phyloP scores from a whole-genome alignment of 2,113 vertebrate species.

The Grammomys dolichurus region DNA sequence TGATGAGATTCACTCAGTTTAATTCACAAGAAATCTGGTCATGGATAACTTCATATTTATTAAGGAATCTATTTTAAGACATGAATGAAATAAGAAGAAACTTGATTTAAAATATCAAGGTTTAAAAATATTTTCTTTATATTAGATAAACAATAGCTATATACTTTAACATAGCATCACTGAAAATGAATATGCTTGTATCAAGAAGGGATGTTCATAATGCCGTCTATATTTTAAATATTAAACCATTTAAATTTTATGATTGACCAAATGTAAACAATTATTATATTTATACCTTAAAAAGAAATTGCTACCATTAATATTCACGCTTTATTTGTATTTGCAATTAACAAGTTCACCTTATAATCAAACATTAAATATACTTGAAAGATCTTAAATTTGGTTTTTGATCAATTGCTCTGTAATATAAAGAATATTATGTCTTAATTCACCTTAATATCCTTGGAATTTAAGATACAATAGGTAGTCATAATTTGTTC shows the following conservation, averaged over 20 bases:
- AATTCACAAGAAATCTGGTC: background rate
- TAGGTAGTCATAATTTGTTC: background rate
- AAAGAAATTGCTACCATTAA: background rate
- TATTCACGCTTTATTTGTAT: background rate
- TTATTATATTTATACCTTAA: background rate
- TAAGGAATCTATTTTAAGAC: background rate
- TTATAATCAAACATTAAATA: background rate
- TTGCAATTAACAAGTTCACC: background rate
- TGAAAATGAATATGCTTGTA: background rate
- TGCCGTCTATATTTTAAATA: background rate
- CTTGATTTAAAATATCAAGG: background rate
- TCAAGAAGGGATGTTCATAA: background rate
- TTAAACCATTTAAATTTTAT: background rate
- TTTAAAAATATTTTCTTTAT: background rate
- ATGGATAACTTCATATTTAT: background rate
- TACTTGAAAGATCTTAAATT: background rate
- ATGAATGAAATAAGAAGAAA: background rate
- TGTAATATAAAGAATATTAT: background rate
- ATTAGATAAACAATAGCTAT: background rate
- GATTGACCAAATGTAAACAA: background rate
- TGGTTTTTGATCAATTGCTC: background rate
- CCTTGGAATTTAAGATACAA: background rate
- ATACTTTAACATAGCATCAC: background rate
- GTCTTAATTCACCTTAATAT: background rate
- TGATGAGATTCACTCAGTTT: background rate